Percentiles rank a stretch among this genome's conserved stretches.
phyloP scores from a whole-genome alignment of 1,140 invertebrate genomes.

The Drosophila suzukii region DNA sequence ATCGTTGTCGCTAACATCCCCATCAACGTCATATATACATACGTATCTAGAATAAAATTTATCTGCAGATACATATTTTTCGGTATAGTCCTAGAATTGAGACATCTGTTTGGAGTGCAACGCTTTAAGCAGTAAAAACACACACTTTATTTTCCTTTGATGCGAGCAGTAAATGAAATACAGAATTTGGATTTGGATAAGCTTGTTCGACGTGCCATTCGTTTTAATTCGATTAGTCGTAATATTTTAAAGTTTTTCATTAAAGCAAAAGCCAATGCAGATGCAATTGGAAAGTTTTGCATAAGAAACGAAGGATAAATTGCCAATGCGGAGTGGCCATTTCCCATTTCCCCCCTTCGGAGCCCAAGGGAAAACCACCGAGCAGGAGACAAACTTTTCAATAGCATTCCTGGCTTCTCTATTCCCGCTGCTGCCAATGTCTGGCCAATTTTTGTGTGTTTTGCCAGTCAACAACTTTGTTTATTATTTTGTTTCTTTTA shows the following conservation, averaged over 20 bases:
- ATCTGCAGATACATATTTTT: conserved; percentile 3
- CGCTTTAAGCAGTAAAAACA: neutral
- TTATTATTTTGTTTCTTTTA: conserved; percentile 57
- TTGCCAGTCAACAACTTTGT: conserved; percentile 73
- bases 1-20: conserved; percentile 50
- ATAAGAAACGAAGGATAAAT: conserved; percentile 60
- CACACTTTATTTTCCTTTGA: neutral
- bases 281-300: conserved; percentile 58
- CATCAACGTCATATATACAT: conserved; percentile 43
- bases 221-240: conserved; percentile 46
- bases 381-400: conserved; percentile 72
- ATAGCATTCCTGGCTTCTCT: conserved; percentile 32
- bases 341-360: neutral
- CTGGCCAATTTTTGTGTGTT: conserved; percentile 58
- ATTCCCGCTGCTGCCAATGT: conserved; percentile 44
- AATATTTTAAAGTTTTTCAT: conserved; percentile 49
- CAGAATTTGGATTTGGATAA: neutral
- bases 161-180: neutral
- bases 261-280: conserved; percentile 51
- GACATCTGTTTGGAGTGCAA: conserved; percentile 29
- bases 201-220: conserved; percentile 21
- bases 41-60: conserved; percentile 9
- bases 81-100: conserved; percentile 28
- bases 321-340: conserved; percentile 54
- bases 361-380: conserved; percentile 29